phyloP scores from a whole-genome alignment of 2,888 invertebrate species.

The Neoscelio sp. region DNA sequence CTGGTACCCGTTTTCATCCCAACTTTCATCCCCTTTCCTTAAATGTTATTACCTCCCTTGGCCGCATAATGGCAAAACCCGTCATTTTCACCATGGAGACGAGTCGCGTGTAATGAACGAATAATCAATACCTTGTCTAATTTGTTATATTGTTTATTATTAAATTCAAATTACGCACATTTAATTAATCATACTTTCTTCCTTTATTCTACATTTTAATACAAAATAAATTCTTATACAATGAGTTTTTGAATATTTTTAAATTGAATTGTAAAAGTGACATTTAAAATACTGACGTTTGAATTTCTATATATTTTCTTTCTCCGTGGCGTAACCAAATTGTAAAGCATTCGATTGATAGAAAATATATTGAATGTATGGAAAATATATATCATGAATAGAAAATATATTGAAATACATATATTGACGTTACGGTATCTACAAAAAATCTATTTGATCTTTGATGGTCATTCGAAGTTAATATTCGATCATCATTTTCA shows the following conservation, averaged over 20 bases:
- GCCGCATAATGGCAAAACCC: slow-evolving; percentile 51
- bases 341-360: slow-evolving; percentile 29
- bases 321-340: slow-evolving; percentile 18
- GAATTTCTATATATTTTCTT: slow-evolving; percentile 18
- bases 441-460: slow-evolving; percentile 26
- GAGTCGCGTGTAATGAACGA: slow-evolving; percentile 29
- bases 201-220: too few relatives aligned
- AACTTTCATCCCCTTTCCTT: slow-evolving; percentile 54
- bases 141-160: slow-evolving; percentile 19
- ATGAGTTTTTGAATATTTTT: background rate
- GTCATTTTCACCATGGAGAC: slow-evolving; percentile 49
- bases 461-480: slow-evolving; percentile 12
- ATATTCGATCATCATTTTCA: slow-evolving; percentile 22
- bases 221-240: too few relatives aligned
- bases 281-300: slow-evolving; percentile 18
- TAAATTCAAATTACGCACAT: slow-evolving; percentile 18
- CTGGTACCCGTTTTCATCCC: slow-evolving; percentile 61
- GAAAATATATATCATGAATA: slow-evolving; percentile 37
- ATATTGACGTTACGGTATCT: slow-evolving; percentile 20
- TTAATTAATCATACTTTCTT: background rate
- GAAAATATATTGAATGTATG: slow-evolving; percentile 44
- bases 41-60: slow-evolving; percentile 68
- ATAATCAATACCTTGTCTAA: slow-evolving; percentile 49
- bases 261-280: slow-evolving; percentile 9
- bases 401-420: slow-evolving; percentile 46